phyloP scores from a whole-genome alignment of 2,888 invertebrate species.

The Coremacera marginata region DNA sequence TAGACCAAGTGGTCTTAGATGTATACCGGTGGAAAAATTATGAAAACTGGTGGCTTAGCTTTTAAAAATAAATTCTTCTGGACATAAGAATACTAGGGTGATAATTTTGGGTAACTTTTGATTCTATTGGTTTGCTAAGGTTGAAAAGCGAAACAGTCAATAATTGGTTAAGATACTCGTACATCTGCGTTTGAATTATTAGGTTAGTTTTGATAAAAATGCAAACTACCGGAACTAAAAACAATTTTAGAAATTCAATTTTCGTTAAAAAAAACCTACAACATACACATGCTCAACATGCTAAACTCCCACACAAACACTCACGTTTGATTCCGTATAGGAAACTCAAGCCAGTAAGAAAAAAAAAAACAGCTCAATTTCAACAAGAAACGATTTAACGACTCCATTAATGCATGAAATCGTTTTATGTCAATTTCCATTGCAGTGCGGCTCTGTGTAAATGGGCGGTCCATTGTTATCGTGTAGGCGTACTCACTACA shows the following conservation, averaged over 20 bases:
- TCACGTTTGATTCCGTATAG: neutral
- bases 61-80: too few relatives aligned
- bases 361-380: neutral
- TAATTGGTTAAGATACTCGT: neutral
- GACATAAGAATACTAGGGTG: too few relatives aligned
- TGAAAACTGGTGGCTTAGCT: too few relatives aligned
- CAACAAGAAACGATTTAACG: slow-evolving; percentile 59
- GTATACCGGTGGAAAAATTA: too few relatives aligned
- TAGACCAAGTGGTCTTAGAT: too few relatives aligned
- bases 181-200: too few relatives aligned
- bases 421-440: slow-evolving; percentile 49
- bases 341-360: neutral
- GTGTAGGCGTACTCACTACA: slow-evolving; percentile 44
- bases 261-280: neutral
- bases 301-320: too few relatives aligned
- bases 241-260: neutral
- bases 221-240: too few relatives aligned
- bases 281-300: too few relatives aligned
- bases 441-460: neutral
- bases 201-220: too few relatives aligned
- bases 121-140: neutral
- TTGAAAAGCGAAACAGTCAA: neutral
- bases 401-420: slow-evolving; percentile 63
- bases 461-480: slow-evolving; percentile 30
- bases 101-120: neutral